Evolutionary conservation across 2,113 vertebrate genomes (phyloP), one percentile per base, ranked within the genome.

Genomic region (Vireo altiloquus): DNA sequence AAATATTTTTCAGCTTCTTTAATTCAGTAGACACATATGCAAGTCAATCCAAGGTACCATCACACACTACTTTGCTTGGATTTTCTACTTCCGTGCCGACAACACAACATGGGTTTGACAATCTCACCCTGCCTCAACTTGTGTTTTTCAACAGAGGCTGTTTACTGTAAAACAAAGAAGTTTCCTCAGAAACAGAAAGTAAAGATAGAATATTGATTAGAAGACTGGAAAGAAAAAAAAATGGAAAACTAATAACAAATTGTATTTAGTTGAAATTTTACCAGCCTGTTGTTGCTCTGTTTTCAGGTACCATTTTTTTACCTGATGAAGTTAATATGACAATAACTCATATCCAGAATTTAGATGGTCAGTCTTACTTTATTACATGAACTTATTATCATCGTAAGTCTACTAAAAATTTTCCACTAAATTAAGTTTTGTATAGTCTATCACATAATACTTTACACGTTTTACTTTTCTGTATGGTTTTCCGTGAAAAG

Each of bases 221-320:
- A 83, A 89, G 33, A 50, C 4, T 54, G 20, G 25, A 76, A 83
- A 80, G 15, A 46, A 61, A 85, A 77, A 61, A 4, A 0, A 5
- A 19, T 40, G 16, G 28, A 91, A 89, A 82, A 13, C 5, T 82
- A 66, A 53, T 47, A 82, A 39, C 0, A 64, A 57, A 35, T 21
- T 0, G 9, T 46, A 88, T 66, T 76, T 54, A 64, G 71, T 31
- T 89, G 35, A 8, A 68, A 46, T 3, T 40, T 63, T 56, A 64
- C 5, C 42, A 72, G 7, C 2, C 14, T 23, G 22, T 2, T 0
- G 3, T 42, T 56, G 3, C 3, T 39, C 10, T 54, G 14, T 63
- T 82, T 63, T 59, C 16, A 59, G 4, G 61, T 30, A n/a, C 1
- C 3, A 14, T 74, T 46, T 64, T 56, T 59, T 22, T 15, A 81